phyloP scores from a whole-genome alignment of 53 echinoderm and acorn worm genomes.

The Echinometra lucunter region DNA sequence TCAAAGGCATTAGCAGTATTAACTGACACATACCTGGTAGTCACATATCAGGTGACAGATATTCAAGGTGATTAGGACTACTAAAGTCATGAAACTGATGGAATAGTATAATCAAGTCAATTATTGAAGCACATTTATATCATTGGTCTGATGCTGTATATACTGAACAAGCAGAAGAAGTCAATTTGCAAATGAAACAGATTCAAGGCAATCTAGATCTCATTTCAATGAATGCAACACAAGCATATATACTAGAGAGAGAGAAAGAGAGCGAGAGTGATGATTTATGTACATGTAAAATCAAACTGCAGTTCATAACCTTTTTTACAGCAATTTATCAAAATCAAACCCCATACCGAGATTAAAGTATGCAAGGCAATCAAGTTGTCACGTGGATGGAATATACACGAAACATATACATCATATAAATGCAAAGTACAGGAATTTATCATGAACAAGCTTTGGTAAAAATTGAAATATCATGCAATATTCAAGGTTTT shows the following conservation, averaged over 20 bases:
- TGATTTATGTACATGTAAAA: neutral
- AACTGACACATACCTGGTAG: no score
- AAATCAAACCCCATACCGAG: neutral
- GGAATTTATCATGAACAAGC: neutral
- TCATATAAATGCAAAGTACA: no score
- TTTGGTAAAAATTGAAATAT: neutral
- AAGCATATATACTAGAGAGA: neutral
- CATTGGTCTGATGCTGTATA: no score
- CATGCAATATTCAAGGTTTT: neutral
- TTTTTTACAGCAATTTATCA: neutral
- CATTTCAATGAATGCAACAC: neutral
- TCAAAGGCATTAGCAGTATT: no score
- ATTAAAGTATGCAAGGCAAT: neutral
- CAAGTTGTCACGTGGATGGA: neutral
- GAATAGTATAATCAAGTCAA: neutral
- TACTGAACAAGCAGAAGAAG: no score
- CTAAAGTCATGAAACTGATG: neutral
- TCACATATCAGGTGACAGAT: no score
- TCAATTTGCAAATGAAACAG: no score
- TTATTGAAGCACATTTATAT: neutral
- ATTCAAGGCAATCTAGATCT: neutral
- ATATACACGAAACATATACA: neutral
- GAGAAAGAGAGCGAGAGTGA: no score
- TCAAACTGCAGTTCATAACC: neutral
- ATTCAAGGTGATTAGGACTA: neutral